Base-by-base conservation (phyloP, 2,888 invertebrate genomes). In the Parnassius glacialis region DNA sequence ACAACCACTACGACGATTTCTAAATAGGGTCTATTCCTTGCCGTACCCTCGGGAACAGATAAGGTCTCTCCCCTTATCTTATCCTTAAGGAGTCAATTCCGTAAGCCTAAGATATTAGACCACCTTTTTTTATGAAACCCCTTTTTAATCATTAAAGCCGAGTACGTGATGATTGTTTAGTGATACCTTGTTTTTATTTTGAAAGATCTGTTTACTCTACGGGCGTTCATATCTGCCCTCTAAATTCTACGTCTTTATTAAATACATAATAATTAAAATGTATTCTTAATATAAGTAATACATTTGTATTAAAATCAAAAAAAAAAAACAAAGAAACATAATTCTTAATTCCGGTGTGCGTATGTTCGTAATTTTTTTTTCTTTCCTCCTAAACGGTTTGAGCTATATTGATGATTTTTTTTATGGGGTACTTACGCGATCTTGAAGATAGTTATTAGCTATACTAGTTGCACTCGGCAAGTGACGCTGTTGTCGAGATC, bases 1-100 rank as follows among this genome's bases (percentile, higher is more conserved):
- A 81, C 73, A 72, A 69, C 68, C 74, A 70, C 71, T 71, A 68
- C 69, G 74, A 70, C 71, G 74, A 79, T 85, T 83, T 84, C 83
- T 81, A 84, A 87, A 83, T 79, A 84, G 55, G 43, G 52, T 43
- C 52, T 56, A 25, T 44, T 52, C 52, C 62, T 83, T 80, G 73
- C 79, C 74, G 74, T 74, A 75, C 71, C 81, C 76, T 73, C 66
- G 78, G 79, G 79, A 73, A 75, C 52, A 80, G 85, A 85, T 85
- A 88, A 83, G 78, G 71, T 71, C 70, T 78, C 67, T 73, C 71
- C 67, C 65, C 76, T 83, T 90, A 89, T 89, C 87, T 86, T 85
- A 87, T 84, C 85, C 70, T 62, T 71, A 61, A 71, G 73, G 73
- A 74, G 73, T 74, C 75, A 77, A 74, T 79, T 79, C 78, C 72